Evolutionary conservation across 2,888 invertebrate genomes (phyloP).

Genomic region (Phortica magna): DNA sequence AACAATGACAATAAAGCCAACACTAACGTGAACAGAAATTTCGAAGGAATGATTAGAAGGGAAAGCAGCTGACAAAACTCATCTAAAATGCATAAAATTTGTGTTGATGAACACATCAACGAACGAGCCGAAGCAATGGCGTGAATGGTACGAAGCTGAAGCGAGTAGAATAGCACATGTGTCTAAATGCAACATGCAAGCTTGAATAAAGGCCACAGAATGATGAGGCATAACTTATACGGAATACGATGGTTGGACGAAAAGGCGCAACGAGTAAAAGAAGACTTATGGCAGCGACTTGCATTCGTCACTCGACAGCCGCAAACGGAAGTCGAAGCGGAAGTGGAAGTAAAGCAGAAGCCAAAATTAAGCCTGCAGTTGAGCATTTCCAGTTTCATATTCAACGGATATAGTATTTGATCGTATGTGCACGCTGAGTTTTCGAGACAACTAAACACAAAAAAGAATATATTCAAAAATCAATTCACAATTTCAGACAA

Average conservation of each 20-base stretch:
- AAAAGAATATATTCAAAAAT: conserved; percentile 60
- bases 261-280: neutral
- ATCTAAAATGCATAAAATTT: conserved; percentile 76
- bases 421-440: neutral
- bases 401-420: neutral
- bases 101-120: conserved; percentile 70
- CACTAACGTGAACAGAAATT: neutral
- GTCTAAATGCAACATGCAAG: conserved; percentile 41
- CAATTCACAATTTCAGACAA: conserved; percentile 55
- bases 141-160: conserved; percentile 28
- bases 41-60: neutral
- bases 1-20: conserved; percentile 38
- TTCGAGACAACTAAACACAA: neutral
- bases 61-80: conserved; percentile 69
- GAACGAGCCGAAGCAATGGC: conserved; percentile 32
- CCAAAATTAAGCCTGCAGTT: conserved; percentile 12
- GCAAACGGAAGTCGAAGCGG: neutral
- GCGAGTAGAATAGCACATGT: conserved; percentile 43
- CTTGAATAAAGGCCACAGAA: conserved; percentile 27
- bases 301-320: neutral
- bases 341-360: conserved; percentile 3
- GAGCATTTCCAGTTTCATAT: neutral
- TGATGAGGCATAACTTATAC: conserved; percentile 27
- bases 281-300: conserved; percentile 16
- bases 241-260: neutral